Evolutionary conservation across 2,888 invertebrate genomes (phyloP), one percentile per base, ranked within the genome.

Genomic region (Archips crataeganus): DNA sequence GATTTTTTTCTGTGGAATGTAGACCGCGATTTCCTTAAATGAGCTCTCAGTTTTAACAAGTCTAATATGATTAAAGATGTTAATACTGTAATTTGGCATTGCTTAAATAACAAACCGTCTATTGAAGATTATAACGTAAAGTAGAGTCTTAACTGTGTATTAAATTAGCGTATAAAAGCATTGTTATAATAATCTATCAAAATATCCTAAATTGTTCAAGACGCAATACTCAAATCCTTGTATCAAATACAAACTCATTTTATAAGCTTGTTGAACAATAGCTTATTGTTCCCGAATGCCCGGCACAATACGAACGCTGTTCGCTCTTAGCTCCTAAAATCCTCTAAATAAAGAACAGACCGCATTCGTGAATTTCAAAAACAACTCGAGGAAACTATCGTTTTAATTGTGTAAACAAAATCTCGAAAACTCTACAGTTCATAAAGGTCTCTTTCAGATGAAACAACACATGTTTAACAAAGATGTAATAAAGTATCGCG

Each of bases 381-480:
- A 83, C 85, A 86, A 81, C 79, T 80, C 77, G 82, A 85, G 84
- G 83, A 84, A 87, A 85, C 84, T 81, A 87, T 87, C 84, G 84
- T 79, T 87, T 89, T 89, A 89, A 91, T 90, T 90, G 85, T 85
- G 81, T 80, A 77, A 85, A 91, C 87, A 91, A 89, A 89, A 91
- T 87, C 84, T 82, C 36, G 36, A 70, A 64, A 65, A 69, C 64
- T 70, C 76, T 75, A 77, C 66, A 77, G 74, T 69, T 49, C 36
- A 69, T 79, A 79, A 74, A 65, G 74, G 54, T n/a, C 13, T 54
- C 65, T 61, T 74, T 74, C 69, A 74, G 73, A 15, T 10, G 69
- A 69, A 73, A 73, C 73, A 74, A 74, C 74, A 74, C 64, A 65
- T 74, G 74, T 65, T 54, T 61, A 65, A 74, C 74, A 74, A 70